Base-by-base conservation (phyloP, 2,797 vertebrate species). In the Poeciliopsis infans region DNA sequence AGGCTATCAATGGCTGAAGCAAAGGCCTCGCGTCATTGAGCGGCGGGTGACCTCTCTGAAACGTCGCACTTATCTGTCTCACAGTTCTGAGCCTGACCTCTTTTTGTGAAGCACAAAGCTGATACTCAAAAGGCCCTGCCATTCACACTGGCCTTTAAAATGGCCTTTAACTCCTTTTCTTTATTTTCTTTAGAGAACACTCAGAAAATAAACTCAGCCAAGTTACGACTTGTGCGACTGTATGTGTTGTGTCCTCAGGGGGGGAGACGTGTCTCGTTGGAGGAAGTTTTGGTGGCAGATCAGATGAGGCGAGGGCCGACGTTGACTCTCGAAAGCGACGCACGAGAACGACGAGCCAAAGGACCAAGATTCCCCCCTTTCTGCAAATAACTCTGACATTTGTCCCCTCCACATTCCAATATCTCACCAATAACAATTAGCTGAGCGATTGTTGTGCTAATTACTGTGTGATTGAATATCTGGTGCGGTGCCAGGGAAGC, bases 341-440 rank as follows among this genome's bases (percentile, higher is more conserved):
- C 16, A 31, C 75, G 70, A 75, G 53, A 79, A 79, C 72, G 83
- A 80, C 69, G 2, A 76, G 84, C 15, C 20, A 59, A 80, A 89
- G 85, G 76, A 89, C 81, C 80, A 87, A 83, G 88, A 83, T 92
- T 86, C 85, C 83, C 75, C 66, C 23, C 1, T 43, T 69, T 69
- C 66, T 83, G 90, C 85, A 88, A 91, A 80, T 84, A 89, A 85
- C 87, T 76, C 78, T 93, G 92, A 93, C 92, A 92, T 91, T 90
- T 90, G 84, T 91, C 86, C 87, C 88, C 91, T 86, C 82, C 53
- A 81, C 78, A 49, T 88, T 91, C 82, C 92, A 81, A 78, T 91
- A 90, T 90, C 91, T 91, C 93, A 90, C 93, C 92, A 94, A 94
- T 93, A 95, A 93, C 94, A 95, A 95, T 95, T 95, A 95, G 91